These are phyloP conservation scores for Polyploca ridens DNA, from an alignment of 2,888 invertebrate genomes.

Conservation along the genomic window DNA sequence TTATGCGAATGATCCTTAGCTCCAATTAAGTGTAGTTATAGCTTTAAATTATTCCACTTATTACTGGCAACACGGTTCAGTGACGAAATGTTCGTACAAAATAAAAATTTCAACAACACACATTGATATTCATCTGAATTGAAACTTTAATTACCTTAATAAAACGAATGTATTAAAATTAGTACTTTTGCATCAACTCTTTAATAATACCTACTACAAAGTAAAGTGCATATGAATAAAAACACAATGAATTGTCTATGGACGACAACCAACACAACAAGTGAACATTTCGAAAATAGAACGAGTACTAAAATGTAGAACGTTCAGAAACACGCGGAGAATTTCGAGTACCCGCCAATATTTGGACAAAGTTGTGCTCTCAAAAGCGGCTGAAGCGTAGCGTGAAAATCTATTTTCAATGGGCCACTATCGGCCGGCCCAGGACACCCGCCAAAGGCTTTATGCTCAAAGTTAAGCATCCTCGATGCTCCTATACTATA, in stretches of 20 bases:
- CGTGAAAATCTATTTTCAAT: slow-evolving; percentile 84
- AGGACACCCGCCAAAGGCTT: slow-evolving; percentile 76
- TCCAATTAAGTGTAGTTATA: slow-evolving; percentile 73
- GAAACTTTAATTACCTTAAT: not conserved
- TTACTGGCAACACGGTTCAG: slow-evolving; percentile 66
- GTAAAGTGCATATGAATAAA: not conserved
- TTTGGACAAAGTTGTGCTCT: slow-evolving; percentile 74
- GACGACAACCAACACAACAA: not conserved
- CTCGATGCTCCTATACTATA: slow-evolving; percentile 67
- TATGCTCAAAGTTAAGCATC: slow-evolving; percentile 73
- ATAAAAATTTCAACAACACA: not conserved
- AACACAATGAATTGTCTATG: slow-evolving; percentile 2
- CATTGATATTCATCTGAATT: slow-evolving; percentile 2
- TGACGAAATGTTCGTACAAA: slow-evolving; percentile 38
- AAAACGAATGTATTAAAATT: not conserved
- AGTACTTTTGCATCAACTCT: not conserved
- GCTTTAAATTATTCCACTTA: slow-evolving; percentile 68
- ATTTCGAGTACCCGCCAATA: slow-evolving; percentile 50
- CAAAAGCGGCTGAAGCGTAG: slow-evolving; percentile 68
- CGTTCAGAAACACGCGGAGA: slow-evolving; percentile 42
- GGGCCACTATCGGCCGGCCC: slow-evolving; percentile 78
- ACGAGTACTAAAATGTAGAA: slow-evolving; percentile 13
- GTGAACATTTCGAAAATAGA: slow-evolving; percentile 18
- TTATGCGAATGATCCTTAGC: slow-evolving; percentile 69
- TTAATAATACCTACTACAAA: not conserved